Evolutionary conservation across 2,888 invertebrate genomes (phyloP).

Genomic region (Tipula lateralis): DNA sequence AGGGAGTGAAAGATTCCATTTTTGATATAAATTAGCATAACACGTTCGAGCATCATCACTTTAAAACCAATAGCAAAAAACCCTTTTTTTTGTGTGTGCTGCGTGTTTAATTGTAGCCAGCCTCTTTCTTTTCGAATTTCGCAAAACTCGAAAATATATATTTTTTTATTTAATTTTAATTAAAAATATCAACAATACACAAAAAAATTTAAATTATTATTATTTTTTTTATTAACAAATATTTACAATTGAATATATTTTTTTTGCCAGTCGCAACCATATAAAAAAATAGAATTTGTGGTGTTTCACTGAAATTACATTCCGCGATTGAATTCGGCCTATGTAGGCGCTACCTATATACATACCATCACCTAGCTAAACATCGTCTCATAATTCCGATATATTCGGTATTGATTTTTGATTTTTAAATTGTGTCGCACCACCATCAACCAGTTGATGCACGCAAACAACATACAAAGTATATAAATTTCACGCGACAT

Average conservation of each 20-base stretch:
- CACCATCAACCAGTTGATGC: neutral
- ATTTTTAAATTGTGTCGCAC: neutral
- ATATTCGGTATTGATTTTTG: neutral
- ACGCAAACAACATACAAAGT: neutral
- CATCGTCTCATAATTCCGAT: too few species aligned
- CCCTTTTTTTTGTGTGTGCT: neutral
- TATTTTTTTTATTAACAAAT: neutral
- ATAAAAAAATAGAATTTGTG: neutral
- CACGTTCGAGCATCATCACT: neutral
- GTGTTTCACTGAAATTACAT: neutral
- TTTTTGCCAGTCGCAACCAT: neutral
- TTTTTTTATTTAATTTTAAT: neutral
- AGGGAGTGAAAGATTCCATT: neutral
- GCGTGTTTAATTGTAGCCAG: neutral
- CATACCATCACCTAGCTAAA: neutral
- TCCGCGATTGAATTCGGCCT: neutral
- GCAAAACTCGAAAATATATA: too few species aligned
- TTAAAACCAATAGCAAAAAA: conserved; percentile 14
- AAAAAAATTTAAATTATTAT: neutral
- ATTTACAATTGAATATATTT: neutral
- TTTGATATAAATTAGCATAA: neutral
- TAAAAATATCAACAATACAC: neutral
- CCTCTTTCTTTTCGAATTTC: neutral
- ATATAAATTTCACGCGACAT: neutral
- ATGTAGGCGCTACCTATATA: too few species aligned